Percentiles rank a stretch among this genome's conserved stretches.
Evolutionary conservation across 2,797 vertebrate species (phyloP).

Genomic region (Neosalanx taihuensis): DNA sequence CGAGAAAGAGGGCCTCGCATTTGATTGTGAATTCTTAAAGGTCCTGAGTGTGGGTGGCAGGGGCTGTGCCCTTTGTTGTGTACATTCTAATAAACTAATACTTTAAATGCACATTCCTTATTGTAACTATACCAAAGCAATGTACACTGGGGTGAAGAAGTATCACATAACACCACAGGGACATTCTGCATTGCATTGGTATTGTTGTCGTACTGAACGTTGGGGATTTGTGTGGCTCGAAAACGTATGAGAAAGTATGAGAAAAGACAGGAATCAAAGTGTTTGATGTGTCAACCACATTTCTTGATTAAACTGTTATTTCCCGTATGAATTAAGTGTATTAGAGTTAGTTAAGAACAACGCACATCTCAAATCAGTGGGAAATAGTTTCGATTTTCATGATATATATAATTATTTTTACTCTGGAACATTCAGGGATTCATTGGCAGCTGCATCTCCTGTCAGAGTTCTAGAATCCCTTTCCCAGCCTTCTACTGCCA

Average conservation of each 20-base stretch:
- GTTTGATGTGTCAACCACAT: background rate
- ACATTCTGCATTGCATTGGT: background rate
- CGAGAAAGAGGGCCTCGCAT: background rate
- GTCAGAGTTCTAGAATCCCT: slow-evolving; percentile 8
- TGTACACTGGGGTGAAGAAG: background rate
- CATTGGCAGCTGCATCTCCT: background rate
- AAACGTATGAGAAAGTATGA: background rate
- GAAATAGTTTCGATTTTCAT: background rate
- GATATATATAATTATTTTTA: slow-evolving; percentile 8
- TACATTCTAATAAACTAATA: background rate
- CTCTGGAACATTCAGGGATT: background rate
- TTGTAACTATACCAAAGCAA: background rate
- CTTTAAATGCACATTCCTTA: background rate
- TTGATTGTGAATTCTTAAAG: background rate
- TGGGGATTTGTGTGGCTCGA: background rate
- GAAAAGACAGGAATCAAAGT: background rate
- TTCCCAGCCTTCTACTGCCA: slow-evolving; percentile 44
- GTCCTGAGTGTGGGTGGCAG: background rate
- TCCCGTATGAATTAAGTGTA: background rate
- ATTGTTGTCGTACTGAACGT: background rate
- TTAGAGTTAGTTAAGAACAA: background rate
- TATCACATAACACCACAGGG: background rate
- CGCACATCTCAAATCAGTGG: background rate
- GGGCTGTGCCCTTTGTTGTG: background rate
- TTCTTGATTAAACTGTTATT: background rate